phyloP scores from a whole-genome alignment of 1,140 invertebrate species.

The Drosophila novamexicana region DNA sequence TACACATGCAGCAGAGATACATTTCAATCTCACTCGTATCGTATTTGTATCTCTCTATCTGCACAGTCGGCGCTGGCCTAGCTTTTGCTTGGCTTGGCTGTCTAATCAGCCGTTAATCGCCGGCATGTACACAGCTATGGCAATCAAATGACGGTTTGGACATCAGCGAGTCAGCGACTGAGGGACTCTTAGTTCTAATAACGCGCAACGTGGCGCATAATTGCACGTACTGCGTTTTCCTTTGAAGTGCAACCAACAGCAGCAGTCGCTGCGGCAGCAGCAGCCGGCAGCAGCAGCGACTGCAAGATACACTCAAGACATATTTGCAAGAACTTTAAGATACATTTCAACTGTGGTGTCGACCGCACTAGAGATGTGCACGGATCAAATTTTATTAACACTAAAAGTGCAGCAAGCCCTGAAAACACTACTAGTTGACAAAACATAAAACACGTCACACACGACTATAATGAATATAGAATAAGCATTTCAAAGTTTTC shows the following conservation, averaged over 20 bases:
- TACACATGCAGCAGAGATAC: conserved; percentile 39
- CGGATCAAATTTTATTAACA: background rate
- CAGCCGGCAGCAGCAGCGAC: background rate
- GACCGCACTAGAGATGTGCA: background rate
- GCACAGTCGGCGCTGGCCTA: background rate
- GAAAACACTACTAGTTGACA: no score
- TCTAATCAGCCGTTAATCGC: conserved; percentile 76
- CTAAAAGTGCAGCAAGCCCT: no score
- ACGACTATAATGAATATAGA: no score
- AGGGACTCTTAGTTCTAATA: conserved; percentile 67
- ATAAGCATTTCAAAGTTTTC: no score
- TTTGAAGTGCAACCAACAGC: conserved; percentile 60
- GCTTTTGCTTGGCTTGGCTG: conserved; percentile 28
- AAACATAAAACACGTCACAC: no score
- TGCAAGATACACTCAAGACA: conserved; percentile 51
- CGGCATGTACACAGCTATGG: conserved; percentile 52
- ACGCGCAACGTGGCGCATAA: conserved; percentile 70
- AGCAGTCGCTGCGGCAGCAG: conserved; percentile 9
- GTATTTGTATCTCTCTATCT: conserved; percentile 37
- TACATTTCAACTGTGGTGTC: conserved; percentile 56
- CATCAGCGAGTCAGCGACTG: conserved; percentile 54
- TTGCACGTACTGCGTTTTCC: conserved; percentile 71
- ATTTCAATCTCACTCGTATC: conserved; percentile 42
- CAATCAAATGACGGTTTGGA: conserved; percentile 61
- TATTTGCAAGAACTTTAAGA: conserved; percentile 54